Conservation (phyloP, 1,140 invertebrate species). For the Diorhabda carinulata region DNA sequence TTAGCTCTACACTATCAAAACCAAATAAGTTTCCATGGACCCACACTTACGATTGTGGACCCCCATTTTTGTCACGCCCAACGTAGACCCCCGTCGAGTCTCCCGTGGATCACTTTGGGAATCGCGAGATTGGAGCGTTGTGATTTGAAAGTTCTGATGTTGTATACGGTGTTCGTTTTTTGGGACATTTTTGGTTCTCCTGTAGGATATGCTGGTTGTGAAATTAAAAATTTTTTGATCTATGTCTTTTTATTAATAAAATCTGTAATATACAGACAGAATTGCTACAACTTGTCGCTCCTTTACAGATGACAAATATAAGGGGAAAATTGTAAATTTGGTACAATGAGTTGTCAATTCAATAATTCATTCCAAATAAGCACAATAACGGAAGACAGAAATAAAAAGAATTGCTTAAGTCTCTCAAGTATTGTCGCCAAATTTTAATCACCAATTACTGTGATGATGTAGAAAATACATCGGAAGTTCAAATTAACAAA, state of each 20-base stretch:
- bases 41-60: too few relatives aligned
- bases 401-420: conserved; percentile 3
- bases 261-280: conserved; percentile 23
- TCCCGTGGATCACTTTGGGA: too few relatives aligned
- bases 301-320: conserved; percentile 11
- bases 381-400: conserved; percentile 14
- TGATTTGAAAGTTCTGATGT: too few relatives aligned
- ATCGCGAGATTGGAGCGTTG: too few relatives aligned
- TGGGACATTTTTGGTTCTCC: too few relatives aligned
- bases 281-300: conserved; percentile 11
- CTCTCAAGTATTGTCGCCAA: not conserved
- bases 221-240: conserved; percentile 4
- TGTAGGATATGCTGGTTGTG: too few relatives aligned
- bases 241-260: conserved; percentile 17
- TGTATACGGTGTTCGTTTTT: too few relatives aligned
- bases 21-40: too few relatives aligned
- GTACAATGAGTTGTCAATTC: conserved; percentile 1
- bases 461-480: not conserved
- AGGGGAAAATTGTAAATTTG: conserved; percentile 5
- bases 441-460: conserved; percentile 2
- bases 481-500: too few relatives aligned
- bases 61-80: too few relatives aligned
- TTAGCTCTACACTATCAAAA: too few relatives aligned
- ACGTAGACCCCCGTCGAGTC: too few relatives aligned
- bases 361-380: conserved; percentile 3